These are phyloP conservation scores for Nephrocerus scutellatus DNA, from an alignment of 2,888 invertebrate genomes.

Conservation along the genomic window DNA sequence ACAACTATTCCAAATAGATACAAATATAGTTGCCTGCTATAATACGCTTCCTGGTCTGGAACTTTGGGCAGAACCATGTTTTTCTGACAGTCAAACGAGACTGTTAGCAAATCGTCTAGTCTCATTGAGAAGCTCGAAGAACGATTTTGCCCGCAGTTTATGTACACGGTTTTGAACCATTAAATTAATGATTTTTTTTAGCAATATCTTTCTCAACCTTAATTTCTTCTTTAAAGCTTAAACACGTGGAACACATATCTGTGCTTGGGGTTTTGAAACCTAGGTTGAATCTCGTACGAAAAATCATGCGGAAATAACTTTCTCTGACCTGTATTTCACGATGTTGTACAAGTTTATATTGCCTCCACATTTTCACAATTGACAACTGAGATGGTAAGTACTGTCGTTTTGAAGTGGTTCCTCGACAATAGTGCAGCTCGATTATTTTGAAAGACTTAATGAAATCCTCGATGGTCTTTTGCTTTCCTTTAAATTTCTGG, in stretches of 20 bases:
- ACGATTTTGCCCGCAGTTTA: conserved; percentile 24
- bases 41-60: conserved; percentile 32
- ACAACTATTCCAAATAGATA: conserved; percentile 29
- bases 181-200: no score
- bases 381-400: conserved; percentile 20
- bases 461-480: conserved; percentile 15
- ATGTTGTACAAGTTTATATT: no score
- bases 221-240: conserved; percentile 3
- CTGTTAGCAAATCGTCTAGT: conserved; percentile 17
- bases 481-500: conserved; percentile 10
- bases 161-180: conserved; percentile 18
- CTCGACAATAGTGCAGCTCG: conserved; percentile 26
- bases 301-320: conserved; percentile 19
- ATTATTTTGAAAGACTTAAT: conserved; percentile 21
- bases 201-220: no score
- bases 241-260: conserved; percentile 12
- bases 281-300: conserved; percentile 21
- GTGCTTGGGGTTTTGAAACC: conserved; percentile 22
- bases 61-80: conserved; percentile 30
- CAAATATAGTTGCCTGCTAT: conserved; percentile 28
- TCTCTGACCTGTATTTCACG: conserved; percentile 12
- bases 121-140: conserved; percentile 23
- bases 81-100: conserved; percentile 35
- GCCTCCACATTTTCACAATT: conserved; percentile 18
- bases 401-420: conserved; percentile 9